A percentile compares a stretch with the other conserved stretches of the same genome.
Evolutionary conservation across 2,113 vertebrate genomes (phyloP).

Genomic region (Pteropus alecto): DNA sequence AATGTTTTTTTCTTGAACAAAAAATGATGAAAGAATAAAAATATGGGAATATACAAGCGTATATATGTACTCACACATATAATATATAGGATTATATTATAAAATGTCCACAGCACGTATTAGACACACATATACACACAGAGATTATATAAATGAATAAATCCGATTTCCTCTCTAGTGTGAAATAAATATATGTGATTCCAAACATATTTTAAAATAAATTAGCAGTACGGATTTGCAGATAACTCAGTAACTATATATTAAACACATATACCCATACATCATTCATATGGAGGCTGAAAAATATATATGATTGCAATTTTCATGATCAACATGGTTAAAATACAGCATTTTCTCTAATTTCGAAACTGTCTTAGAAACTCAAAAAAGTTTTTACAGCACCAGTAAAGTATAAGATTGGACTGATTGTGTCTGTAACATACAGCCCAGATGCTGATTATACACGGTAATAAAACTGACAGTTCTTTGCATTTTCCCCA

Average conservation of each 20-base stretch:
- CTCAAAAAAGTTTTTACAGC: conserved; percentile 66
- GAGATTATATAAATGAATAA: background rate
- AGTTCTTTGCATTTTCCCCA: conserved; percentile 80
- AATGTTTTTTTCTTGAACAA: background rate
- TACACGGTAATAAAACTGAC: conserved; percentile 83
- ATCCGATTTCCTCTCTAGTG: background rate
- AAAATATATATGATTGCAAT: background rate
- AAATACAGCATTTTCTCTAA: conserved; percentile 31
- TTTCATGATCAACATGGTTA: conserved; percentile 51
- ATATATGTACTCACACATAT: background rate
- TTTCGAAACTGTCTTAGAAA: conserved; percentile 62
- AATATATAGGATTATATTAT: background rate
- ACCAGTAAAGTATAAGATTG: conserved; percentile 63
- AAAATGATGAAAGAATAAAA: background rate
- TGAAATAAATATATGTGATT: background rate
- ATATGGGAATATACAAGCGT: background rate
- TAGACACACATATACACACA: background rate
- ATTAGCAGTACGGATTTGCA: background rate
- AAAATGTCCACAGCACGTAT: background rate
- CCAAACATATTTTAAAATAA: background rate
- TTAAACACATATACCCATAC: background rate
- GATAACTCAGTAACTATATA: background rate
- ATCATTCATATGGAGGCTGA: background rate
- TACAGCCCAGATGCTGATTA: conserved; percentile 82
- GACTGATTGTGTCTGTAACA: conserved; percentile 71